phyloP scores from a whole-genome alignment of 53 echinoderm and acorn worm species.

The Astropecten irregularis region DNA sequence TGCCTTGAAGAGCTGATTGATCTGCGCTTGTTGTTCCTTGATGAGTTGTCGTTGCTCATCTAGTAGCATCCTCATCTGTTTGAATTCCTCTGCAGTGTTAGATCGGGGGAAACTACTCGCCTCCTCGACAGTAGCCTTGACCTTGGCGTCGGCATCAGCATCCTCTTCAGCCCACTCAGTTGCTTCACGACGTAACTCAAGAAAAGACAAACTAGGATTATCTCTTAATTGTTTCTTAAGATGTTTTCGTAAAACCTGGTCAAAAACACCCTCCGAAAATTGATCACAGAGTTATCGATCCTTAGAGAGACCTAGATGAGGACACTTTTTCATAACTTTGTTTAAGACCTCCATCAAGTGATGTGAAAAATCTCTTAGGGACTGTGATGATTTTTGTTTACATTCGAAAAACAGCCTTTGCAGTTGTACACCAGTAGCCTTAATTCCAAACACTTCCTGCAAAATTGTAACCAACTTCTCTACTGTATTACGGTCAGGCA shows the following conservation, averaged over 20 bases:
- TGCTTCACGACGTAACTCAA: too few relatives aligned
- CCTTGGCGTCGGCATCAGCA: not conserved
- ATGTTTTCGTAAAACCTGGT: too few relatives aligned
- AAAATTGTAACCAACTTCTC: not conserved
- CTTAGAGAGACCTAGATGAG: too few relatives aligned
- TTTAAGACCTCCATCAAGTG: too few relatives aligned
- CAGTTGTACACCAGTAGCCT: constrained; percentile 7
- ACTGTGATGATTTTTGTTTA: too few relatives aligned
- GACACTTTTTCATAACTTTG: too few relatives aligned
- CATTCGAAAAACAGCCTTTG: not conserved
- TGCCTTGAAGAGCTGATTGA: not conserved
- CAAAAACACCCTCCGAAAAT: too few relatives aligned
- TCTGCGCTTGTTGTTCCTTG: constrained; percentile 3
- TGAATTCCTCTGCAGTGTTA: not conserved
- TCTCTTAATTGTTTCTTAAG: too few relatives aligned
- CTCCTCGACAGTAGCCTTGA: not conserved
- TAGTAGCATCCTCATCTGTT: not conserved
- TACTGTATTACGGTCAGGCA: not conserved
- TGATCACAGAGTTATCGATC: too few relatives aligned
- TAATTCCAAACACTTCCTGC: not conserved
- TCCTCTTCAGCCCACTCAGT: constrained; percentile 19
- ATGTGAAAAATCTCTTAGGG: too few relatives aligned
- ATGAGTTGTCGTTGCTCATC: constrained; percentile 1
- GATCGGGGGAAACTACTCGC: not conserved
- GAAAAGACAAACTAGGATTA: too few relatives aligned